A percentile compares a stretch with the other conserved stretches of the same genome.
Evolutionary conservation across 2,888 invertebrate species (phyloP).

Genomic region (Eupithecia insigniata): DNA sequence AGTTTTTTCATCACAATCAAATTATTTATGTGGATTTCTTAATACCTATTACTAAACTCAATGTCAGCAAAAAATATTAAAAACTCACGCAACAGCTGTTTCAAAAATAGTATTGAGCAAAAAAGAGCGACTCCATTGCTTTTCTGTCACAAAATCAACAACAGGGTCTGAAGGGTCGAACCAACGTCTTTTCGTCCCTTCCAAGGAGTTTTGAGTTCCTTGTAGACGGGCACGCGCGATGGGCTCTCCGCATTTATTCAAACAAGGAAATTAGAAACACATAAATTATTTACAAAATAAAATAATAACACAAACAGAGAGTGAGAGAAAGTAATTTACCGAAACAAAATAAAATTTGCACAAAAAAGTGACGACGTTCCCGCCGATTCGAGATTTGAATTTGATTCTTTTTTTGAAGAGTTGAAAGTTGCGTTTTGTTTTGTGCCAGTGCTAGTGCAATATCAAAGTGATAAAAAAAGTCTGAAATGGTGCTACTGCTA

Average conservation of each 20-base stretch:
- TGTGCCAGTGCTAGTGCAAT: conserved; percentile 52
- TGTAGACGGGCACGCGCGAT: conserved; percentile 75
- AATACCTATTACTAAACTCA: neutral
- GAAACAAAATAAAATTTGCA: conserved; percentile 12
- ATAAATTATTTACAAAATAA: conserved; percentile 8
- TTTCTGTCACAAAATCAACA: conserved; percentile 54
- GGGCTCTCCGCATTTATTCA: conserved; percentile 53
- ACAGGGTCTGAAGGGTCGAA: conserved; percentile 74
- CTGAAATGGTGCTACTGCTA: conserved; percentile 37
- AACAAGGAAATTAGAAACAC: conserved; percentile 25
- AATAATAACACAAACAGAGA: neutral
- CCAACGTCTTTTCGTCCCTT: conserved; percentile 80
- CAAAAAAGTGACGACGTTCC: conserved; percentile 36
- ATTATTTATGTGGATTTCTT: neutral
- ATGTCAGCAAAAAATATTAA: neutral
- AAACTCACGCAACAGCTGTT: conserved; percentile 36
- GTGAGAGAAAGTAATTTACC: neutral
- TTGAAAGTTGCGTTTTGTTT: conserved; percentile 12
- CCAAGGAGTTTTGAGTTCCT: conserved; percentile 75
- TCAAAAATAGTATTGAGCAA: conserved; percentile 34
- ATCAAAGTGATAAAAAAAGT: conserved; percentile 35
- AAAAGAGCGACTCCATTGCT: conserved; percentile 54
- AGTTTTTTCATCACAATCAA: too few species aligned
- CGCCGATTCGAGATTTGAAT: conserved; percentile 66
- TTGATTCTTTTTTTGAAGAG: conserved; percentile 19